Percentiles rank a stretch among this genome's conserved stretches.
Evolutionary conservation across 2,113 vertebrate species (phyloP).

Genomic region (Limnothrissa miodon): DNA sequence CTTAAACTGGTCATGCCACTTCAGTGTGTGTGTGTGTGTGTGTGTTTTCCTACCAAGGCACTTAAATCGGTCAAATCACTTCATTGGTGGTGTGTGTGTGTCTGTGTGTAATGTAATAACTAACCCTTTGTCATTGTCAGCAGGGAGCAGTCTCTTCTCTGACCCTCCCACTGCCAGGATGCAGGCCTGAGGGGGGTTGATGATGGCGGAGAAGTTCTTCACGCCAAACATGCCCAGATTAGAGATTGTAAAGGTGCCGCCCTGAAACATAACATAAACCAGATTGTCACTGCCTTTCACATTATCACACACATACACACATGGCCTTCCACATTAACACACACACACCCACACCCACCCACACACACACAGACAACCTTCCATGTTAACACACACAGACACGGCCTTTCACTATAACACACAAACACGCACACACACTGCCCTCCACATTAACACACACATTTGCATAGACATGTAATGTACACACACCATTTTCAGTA

Average conservation of each 20-base stretch:
- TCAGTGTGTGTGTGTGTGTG: not conserved
- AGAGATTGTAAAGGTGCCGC: conserved; percentile 97
- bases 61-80: no score
- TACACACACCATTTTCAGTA: not conserved
- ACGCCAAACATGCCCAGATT: conserved; percentile 98
- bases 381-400: not conserved
- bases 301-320: not conserved
- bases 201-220: conserved; percentile 98
- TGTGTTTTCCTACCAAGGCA: not conserved
- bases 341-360: not conserved
- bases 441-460: no score
- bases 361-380: no score
- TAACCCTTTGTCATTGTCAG: conserved; percentile 93
- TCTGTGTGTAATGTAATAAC: not conserved
- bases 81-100: not conserved
- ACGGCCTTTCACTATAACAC: no score
- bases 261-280: conserved; percentile 66
- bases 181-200: conserved; percentile 96
- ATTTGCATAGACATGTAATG: no score
- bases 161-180: conserved; percentile 94
- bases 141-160: conserved; percentile 85
- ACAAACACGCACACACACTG: no score
- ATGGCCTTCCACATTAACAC: not conserved
- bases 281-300: conserved; percentile 13
- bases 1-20: no score